phyloP scores from a whole-genome alignment of 2,113 vertebrate species.

The Chloroceryle aenea region DNA sequence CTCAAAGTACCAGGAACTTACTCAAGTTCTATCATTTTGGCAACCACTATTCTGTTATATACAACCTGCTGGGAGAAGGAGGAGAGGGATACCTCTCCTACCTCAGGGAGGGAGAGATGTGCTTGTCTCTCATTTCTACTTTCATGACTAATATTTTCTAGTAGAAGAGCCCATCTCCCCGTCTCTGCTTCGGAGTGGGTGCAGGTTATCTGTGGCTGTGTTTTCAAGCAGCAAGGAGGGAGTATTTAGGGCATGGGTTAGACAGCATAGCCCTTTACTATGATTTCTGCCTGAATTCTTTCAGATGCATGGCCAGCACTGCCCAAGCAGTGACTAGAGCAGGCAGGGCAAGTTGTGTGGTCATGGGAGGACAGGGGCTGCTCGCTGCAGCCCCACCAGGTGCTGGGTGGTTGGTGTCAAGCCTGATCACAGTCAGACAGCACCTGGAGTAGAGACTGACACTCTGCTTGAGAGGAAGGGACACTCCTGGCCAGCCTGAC shows the following conservation, averaged over 20 bases:
- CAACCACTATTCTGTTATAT: not conserved
- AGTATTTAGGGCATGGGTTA: not conserved
- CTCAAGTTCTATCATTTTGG: not conserved
- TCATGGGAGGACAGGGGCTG: not conserved
- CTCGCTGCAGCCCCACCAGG: not conserved
- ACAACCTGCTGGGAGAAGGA: not conserved
- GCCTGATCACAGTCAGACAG: not conserved
- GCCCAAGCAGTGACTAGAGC: not conserved
- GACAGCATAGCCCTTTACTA: not conserved
- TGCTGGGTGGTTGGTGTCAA: not conserved
- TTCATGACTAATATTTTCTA: not conserved
- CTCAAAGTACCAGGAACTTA: conserved; percentile 23
- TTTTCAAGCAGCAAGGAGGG: not conserved
- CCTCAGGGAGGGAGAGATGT: not conserved
- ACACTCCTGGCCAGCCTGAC: not conserved
- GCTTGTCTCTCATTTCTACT: not conserved
- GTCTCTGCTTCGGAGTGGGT: not conserved
- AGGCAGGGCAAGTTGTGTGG: not conserved
- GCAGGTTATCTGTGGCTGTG: not conserved
- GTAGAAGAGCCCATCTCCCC: not conserved
- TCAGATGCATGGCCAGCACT: not conserved
- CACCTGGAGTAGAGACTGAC: not conserved
- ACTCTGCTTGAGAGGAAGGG: not conserved
- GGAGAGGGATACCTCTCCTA: not conserved
- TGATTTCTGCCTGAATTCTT: not conserved